Percentiles rank a stretch among this genome's conserved stretches.
Conservation (phyloP, 2,888 invertebrate genomes). For the Pherbina coryleti region DNA sequence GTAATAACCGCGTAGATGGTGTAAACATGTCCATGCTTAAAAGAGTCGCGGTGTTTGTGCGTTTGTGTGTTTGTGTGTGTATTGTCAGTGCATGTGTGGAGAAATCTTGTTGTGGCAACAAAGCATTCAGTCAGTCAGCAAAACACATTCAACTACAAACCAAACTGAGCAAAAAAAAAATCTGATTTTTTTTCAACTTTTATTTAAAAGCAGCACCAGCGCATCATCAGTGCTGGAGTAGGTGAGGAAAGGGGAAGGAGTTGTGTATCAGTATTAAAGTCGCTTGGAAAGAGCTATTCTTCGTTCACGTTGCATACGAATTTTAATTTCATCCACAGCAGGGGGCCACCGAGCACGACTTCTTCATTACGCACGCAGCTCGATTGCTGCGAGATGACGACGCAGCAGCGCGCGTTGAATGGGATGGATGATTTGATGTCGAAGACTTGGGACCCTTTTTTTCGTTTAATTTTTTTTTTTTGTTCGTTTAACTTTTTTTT, state of each 20-base stretch:
- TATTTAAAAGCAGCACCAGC: background rate
- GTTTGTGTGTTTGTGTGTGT: background rate
- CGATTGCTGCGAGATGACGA: background rate
- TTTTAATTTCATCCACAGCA: slow-evolving; percentile 42
- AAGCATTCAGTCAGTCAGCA: background rate
- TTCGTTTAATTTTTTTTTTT: background rate
- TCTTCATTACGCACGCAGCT: slow-evolving; percentile 41
- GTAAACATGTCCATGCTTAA: no score
- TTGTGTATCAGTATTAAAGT: background rate
- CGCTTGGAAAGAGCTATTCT: background rate
- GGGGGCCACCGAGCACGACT: slow-evolving; percentile 40
- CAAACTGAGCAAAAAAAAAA: background rate
- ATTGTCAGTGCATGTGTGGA: background rate
- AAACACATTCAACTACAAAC: slow-evolving; percentile 2
- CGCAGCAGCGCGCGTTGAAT: slow-evolving; percentile 52
- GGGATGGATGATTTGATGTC: slow-evolving; percentile 55
- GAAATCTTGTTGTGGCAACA: slow-evolving; percentile 33
- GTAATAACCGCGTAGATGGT: no score
- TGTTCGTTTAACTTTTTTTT: slow-evolving; percentile 36
- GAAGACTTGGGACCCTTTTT: slow-evolving; percentile 46
- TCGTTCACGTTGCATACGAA: slow-evolving; percentile 19
- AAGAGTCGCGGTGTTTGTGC: background rate
- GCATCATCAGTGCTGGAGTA: background rate
- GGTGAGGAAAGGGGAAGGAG: background rate
- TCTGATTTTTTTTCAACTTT: no score